Evolutionary conservation across 2,113 vertebrate species (phyloP), one percentile per base, ranked within the genome.

Genomic region (Eclectus roratus): DNA sequence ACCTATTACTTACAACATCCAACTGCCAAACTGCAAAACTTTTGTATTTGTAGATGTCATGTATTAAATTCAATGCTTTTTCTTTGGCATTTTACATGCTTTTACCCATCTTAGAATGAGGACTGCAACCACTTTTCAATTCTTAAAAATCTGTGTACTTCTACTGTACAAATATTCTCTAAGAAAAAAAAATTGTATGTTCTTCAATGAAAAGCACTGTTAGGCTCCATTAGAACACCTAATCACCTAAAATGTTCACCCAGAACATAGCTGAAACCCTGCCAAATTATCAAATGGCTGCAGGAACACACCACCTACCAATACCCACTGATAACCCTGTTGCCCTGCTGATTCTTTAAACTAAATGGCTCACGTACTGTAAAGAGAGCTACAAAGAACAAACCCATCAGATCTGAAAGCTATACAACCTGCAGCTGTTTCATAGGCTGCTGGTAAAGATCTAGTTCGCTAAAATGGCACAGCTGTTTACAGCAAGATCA

Each of bases 401-500:
- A 53, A 77, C 2, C 12, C 20, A 37, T 15, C 53, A 27, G 33
- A 64, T 21, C 25, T n/a, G 33, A 72, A 66, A 74, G 27, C 61
- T 37, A 1, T 3, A 60, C 8, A 90, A 39, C 49, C 88, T 72
- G 31, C 47, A 33, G 39, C 28, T 72, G 29, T 66, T 86, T 88
- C 82, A 50, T 4, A 60, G 64, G 46, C 43, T 90, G 65, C 35
- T 71, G 85, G 73, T 71, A 89, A 64, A 90, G 70, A 85, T 61
- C 23, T n/a, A 41, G 27, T 7, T 47, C 72, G 60, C 61, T 92
- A 81, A 71, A 94, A 83, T 17, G 17, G 90, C 66, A 70, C 93
- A 95, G 90, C 85, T 93, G 92, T 90, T 95, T 90, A 90, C 80
- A 91, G 63, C 60, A 60, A 88, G 88, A 88, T 91, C 77, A 92